Evolutionary conservation across 2,113 vertebrate species (phyloP), one percentile per base, ranked within the genome.

Genomic region (Sylvia atricapilla): DNA sequence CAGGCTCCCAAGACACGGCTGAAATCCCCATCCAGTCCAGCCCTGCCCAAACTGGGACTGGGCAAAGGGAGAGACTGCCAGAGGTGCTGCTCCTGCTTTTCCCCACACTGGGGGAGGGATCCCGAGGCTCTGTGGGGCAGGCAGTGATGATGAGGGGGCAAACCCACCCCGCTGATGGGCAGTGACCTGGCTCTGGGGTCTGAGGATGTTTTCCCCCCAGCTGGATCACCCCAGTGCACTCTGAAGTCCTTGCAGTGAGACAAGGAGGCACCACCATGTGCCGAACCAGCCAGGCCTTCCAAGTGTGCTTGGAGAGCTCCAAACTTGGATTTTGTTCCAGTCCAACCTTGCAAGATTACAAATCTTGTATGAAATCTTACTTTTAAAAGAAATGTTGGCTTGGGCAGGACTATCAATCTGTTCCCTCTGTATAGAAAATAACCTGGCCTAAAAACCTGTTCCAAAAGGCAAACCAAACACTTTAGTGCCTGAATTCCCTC

Each of bases 141-240:
- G 23, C 13, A 50, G 33, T 4, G 27, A 17, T 9, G 24, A n/a
- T 37, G 22, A 56, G 37, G 75, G 67, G 17, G 12, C 46, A 31
- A 15, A 44, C 22, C 23, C 27, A 33, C 49, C 17, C 60, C 1
- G 0, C 33, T 69, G 55, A 24, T 12, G 33, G 27, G 44, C 25
- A 47, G 20, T n/a, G 60, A 9, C 60, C 31, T 13, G 35, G 50
- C 67, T 46, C 56, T 31, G 47, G 30, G 21, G 10, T 3, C 68
- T 25, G 58, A 62, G 28, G 10, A 4, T 59, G 37, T 50, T 21
- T 43, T 3, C 33, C 70, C 10, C 49, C 13, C 21, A 28, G 50
- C 55, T 1, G 9, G 22, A 43, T 9, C 37, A 19, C 4, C 31
- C 31, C 28, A 58, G 59, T 1, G 17, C 1, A 2, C 47, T 31